Evolutionary conservation across 2,888 invertebrate species (phyloP).

Genomic region (Brachyptera putata): DNA sequence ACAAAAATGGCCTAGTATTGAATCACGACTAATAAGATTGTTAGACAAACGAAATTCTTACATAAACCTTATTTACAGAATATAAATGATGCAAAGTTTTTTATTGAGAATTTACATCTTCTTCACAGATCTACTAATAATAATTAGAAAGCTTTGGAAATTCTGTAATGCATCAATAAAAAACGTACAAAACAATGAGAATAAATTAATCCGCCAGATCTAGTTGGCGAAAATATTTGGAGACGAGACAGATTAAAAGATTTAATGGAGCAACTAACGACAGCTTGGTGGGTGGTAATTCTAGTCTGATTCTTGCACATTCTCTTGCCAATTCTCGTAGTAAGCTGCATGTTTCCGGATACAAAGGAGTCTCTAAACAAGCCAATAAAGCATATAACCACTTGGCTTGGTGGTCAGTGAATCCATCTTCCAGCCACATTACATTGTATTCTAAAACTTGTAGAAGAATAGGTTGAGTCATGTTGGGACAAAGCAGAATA

Average conservation of each 20-base stretch:
- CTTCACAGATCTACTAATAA: too few relatives aligned
- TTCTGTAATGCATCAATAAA: too few relatives aligned
- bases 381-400: constrained; percentile 69
- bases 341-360: constrained; percentile 61
- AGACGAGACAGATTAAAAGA: constrained; percentile 69
- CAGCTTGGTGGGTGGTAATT: constrained; percentile 34
- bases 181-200: too few relatives aligned
- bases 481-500: constrained; percentile 46
- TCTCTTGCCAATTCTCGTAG: constrained; percentile 60
- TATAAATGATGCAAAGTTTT: too few relatives aligned
- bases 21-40: too few relatives aligned
- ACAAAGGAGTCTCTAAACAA: constrained; percentile 60
- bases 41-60: too few relatives aligned
- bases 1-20: too few relatives aligned
- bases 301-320: constrained; percentile 53
- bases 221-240: constrained; percentile 67
- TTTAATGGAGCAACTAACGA: constrained; percentile 52
- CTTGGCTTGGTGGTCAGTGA: constrained; percentile 52
- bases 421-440: constrained; percentile 47
- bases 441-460: constrained; percentile 50
- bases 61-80: too few relatives aligned
- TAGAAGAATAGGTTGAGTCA: constrained; percentile 44
- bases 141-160: too few relatives aligned
- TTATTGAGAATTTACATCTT: too few relatives aligned
- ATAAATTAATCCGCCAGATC: constrained; percentile 63